Percentiles rank a stretch among this genome's conserved stretches.
phyloP scores from a whole-genome alignment of 2,888 invertebrate genomes.

The Criorhina ranunculi region DNA sequence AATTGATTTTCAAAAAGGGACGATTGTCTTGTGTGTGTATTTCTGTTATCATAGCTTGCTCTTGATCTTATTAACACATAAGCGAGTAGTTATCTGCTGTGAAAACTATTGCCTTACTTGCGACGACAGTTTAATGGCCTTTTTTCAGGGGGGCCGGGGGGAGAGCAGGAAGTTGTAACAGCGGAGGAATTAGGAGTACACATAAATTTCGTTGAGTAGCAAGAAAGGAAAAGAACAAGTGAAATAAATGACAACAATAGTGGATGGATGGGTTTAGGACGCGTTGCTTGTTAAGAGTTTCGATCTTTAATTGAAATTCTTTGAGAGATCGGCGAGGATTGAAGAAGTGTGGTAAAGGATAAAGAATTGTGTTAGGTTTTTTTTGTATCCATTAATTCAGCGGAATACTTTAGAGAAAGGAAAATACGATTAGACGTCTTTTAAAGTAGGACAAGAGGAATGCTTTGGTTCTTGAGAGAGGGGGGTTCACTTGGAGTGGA shows the following conservation, averaged over 20 bases:
- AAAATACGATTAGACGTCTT: too few relatives aligned
- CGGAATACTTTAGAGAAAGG: too few relatives aligned
- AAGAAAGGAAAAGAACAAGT: constrained; percentile 25
- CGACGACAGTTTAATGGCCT: constrained; percentile 60
- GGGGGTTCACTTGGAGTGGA: too few relatives aligned
- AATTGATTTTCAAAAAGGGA: constrained; percentile 70
- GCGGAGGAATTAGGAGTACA: constrained; percentile 32
- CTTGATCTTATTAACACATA: constrained; percentile 71
- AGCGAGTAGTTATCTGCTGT: constrained; percentile 42
- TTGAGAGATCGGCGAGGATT: constrained; percentile 11
- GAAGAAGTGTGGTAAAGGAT: neutral
- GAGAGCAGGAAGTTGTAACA: constrained; percentile 6
- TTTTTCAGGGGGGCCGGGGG: neutral
- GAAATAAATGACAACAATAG: constrained; percentile 61
- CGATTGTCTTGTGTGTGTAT: neutral
- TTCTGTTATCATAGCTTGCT: constrained; percentile 21
- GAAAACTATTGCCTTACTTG: constrained; percentile 37
- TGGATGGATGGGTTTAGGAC: constrained; percentile 55
- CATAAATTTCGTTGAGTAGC: constrained; percentile 55
- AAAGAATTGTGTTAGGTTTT: too few relatives aligned
- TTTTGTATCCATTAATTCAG: neutral
- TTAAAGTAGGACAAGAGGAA: too few relatives aligned
- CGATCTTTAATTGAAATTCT: constrained; percentile 72
- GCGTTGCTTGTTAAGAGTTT: constrained; percentile 40
- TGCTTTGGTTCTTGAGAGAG: too few relatives aligned